Percentiles rank a stretch among this genome's conserved stretches.
These are phyloP conservation scores for Calycopis cecrops DNA, from an alignment of 1,140 invertebrate species.

Conservation along the genomic window DNA sequence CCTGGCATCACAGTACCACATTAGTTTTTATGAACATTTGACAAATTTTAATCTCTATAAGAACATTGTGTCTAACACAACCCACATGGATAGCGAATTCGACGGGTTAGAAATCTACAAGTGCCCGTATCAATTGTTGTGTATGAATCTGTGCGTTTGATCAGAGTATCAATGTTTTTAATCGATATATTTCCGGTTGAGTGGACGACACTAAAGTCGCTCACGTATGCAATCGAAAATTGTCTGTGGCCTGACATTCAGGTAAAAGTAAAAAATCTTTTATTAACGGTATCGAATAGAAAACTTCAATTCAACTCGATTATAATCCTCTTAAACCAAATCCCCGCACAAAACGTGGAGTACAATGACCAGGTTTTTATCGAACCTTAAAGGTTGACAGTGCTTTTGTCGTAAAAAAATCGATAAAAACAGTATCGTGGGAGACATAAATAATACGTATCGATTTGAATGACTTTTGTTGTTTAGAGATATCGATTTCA, in stretches of 20 bases:
- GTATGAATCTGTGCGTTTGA: no score
- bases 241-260: background rate
- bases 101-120: no score
- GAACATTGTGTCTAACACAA: no score
- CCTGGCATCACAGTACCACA: no score
- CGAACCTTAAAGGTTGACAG: slow-evolving; percentile 33
- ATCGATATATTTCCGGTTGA: no score
- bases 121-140: no score
- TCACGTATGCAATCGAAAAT: no score
- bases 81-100: no score
- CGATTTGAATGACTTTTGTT: slow-evolving; percentile 38
- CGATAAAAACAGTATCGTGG: slow-evolving; percentile 31
- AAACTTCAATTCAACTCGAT: slow-evolving; percentile 7
- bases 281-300: slow-evolving; percentile 10
- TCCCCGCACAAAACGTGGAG: slow-evolving; percentile 33
- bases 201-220: no score
- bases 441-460: slow-evolving; percentile 43
- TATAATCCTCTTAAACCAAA: slow-evolving; percentile 47
- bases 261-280: background rate
- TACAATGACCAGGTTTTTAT: slow-evolving; percentile 39
- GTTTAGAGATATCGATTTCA: slow-evolving; percentile 38
- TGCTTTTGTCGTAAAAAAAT: slow-evolving; percentile 36
- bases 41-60: no score
- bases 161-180: no score
- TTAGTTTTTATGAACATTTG: no score